Percentiles rank a stretch among this genome's conserved stretches.
Evolutionary conservation across 2,113 vertebrate genomes (phyloP).

Genomic region (Oncorhynchus nerka): DNA sequence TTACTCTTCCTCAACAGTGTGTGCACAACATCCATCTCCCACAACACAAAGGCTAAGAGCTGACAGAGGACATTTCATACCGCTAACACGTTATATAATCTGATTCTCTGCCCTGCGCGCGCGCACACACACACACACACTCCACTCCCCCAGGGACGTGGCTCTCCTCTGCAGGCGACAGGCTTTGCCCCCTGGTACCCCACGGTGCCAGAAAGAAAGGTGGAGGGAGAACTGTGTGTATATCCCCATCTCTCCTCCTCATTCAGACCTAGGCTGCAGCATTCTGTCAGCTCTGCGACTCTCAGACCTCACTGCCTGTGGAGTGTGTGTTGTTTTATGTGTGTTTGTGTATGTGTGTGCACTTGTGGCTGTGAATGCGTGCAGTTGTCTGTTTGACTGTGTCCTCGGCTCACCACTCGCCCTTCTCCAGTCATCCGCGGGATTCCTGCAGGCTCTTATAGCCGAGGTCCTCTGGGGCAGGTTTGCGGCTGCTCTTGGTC

Average conservation of each 20-base stretch:
- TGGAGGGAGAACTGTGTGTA: background rate
- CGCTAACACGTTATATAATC: conserved; percentile 63
- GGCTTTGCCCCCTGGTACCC: conserved; percentile 42
- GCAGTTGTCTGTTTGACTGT: background rate
- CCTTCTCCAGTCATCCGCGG: conserved; percentile 30
- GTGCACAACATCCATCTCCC: conserved; percentile 14
- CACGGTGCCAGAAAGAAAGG: conserved; percentile 22
- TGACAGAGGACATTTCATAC: conserved; percentile 59
- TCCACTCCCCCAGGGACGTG: too few relatives aligned
- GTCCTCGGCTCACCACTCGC: conserved; percentile 53
- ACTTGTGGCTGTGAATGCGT: background rate
- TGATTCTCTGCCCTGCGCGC: conserved; percentile 24
- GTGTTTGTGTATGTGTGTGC: background rate
- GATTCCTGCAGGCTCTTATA: conserved; percentile 51
- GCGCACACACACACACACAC: conserved; percentile 23
- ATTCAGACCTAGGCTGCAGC: background rate
- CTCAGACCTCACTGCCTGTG: background rate
- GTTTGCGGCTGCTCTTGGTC: conserved; percentile 54
- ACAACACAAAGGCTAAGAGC: conserved; percentile 63
- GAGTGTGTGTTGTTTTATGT: background rate
- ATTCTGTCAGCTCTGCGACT: conserved; percentile 10
- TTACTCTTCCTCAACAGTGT: too few relatives aligned
- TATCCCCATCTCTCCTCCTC: background rate
- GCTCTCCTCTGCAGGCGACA: conserved; percentile 42
- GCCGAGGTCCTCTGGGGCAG: conserved; percentile 52